Evolutionary conservation across 2,113 vertebrate genomes (phyloP).

Genomic region (Casuarius casuarius): DNA sequence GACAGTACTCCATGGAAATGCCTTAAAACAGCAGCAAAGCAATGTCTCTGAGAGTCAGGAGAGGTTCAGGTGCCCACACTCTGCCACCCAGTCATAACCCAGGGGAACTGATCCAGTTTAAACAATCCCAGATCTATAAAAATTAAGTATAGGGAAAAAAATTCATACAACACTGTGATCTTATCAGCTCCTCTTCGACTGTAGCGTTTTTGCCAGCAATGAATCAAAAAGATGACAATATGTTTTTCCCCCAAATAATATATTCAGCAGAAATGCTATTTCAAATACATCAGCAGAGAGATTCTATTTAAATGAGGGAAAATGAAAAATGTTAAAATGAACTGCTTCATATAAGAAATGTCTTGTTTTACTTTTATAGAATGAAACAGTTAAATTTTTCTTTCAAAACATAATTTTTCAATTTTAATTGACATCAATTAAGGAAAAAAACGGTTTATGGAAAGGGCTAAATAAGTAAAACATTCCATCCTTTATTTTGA

Average conservation of each 20-base stretch:
- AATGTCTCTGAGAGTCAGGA: not conserved
- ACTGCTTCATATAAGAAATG: not conserved
- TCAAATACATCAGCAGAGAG: not conserved
- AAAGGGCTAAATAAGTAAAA: not conserved
- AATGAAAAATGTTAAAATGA: not conserved
- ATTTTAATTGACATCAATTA: not conserved
- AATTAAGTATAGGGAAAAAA: not conserved
- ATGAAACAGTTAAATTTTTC: not conserved
- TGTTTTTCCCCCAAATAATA: not conserved
- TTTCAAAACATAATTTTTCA: not conserved
- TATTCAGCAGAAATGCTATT: not conserved
- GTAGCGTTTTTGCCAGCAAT: not conserved
- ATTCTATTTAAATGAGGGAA: not conserved
- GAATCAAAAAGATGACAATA: not conserved
- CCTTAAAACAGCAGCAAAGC: rapidly evolving
- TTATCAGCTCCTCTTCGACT: not conserved
- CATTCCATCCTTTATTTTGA: not conserved
- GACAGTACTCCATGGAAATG: not conserved
- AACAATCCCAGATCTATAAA: not conserved
- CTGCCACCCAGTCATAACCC: not conserved
- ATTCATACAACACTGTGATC: not conserved
- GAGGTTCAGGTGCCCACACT: rapidly evolving
- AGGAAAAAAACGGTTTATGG: not conserved
- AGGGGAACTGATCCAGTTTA: not conserved
- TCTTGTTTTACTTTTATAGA: not conserved